Evolutionary conservation across 2,888 invertebrate genomes (phyloP), one percentile per base, ranked within the genome.

Genomic region (Dione vanillae): DNA sequence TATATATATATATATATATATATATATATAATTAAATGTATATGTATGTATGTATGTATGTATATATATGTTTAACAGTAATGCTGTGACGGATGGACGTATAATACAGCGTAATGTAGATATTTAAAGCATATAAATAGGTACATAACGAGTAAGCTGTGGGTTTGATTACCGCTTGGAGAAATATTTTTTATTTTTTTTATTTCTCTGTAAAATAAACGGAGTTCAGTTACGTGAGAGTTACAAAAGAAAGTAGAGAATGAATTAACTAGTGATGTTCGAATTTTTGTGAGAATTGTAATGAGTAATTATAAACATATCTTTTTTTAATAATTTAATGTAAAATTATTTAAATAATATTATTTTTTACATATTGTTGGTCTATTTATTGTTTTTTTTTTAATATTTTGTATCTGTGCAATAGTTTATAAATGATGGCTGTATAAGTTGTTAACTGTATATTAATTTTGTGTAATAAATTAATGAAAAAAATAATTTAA

Each of bases 11-110:
- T 37, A 37, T 37, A 37, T 37, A 37, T 37, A 37, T 37, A 37
- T 37, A 37, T 37, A 37, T 37, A 37, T 37, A 37, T 37, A 37
- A 7, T 7, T 37, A 37, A 7, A 37, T 37, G 8, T 37, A 37
- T 37, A 37, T 37, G 8, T 37, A 37, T 37, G 8, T 37, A 37
- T 37, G 8, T 37, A 7, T 37, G 8, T 37, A 37, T 37, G 8
- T 37, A 37, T 37, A 37, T 2, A 19, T 37, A 47, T 12, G 7
- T 35, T 47, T 5, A 14, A 1, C 37, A 40, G 40, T 10, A 11
- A 37, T 41, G 59, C 67, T 67, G 67, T 67, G 67, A 67, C 67
- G 47, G 49, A 49, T 9, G 59, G 67, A 59, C 67, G 65, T n/a
- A 65, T 65, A 65, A 65, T 49, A 37, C 16, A 14, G 20, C 59